These are phyloP conservation scores for Tapera naevia DNA, from an alignment of 2,797 vertebrate genomes.

Conservation along the genomic window DNA sequence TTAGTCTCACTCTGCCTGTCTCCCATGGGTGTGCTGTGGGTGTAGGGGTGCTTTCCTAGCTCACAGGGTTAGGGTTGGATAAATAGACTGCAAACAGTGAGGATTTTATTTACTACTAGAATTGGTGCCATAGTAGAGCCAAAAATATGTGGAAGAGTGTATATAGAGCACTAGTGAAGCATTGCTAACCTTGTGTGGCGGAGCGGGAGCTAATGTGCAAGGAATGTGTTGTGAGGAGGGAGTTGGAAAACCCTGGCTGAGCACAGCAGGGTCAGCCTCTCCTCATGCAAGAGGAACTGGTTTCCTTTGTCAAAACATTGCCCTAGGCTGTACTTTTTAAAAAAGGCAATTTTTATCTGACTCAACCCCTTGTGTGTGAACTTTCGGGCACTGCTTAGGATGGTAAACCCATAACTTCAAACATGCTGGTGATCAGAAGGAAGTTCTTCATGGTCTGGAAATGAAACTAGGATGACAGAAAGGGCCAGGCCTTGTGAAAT, in stretches of 20 bases:
- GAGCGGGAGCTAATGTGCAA: fast-evolving
- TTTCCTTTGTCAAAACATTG: background rate
- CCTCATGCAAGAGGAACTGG: background rate
- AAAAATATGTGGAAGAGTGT: background rate
- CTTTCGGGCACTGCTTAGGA: background rate
- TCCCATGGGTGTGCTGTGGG: background rate
- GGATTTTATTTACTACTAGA: background rate
- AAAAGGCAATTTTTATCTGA: background rate
- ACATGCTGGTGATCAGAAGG: background rate
- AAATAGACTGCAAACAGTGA: background rate
- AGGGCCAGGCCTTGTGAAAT: background rate
- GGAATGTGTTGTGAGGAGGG: background rate
- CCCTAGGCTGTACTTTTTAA: background rate
- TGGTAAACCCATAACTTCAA: background rate
- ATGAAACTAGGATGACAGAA: background rate
- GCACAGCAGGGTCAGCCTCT: background rate
- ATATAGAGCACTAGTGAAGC: background rate
- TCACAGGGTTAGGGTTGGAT: background rate
- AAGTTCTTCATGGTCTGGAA: background rate
- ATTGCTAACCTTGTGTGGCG: background rate
- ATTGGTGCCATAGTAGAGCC: background rate
- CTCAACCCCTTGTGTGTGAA: background rate
- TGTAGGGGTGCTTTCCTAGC: background rate
- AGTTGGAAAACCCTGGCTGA: background rate
- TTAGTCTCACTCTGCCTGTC: background rate